These are phyloP conservation scores for Papilio polytes DNA, from an alignment of 1,140 invertebrate genomes.

Conservation along the genomic window DNA sequence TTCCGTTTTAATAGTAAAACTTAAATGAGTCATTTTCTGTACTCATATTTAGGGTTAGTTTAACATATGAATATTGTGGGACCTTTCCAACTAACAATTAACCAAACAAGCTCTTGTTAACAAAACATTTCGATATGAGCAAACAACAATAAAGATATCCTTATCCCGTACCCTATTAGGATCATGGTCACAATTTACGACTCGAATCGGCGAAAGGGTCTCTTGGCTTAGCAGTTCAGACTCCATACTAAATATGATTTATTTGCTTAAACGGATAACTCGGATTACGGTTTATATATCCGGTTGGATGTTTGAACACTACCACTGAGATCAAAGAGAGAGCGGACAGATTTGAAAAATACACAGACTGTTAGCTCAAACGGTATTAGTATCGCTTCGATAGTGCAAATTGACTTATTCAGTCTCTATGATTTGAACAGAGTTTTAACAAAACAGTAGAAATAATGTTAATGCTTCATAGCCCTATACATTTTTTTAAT, in stretches of 20 bases:
- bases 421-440: not conserved
- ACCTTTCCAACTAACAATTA: not conserved
- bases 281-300: constrained; percentile 32
- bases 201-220: constrained; percentile 30
- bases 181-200: constrained; percentile 37
- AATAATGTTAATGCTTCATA: not conserved
- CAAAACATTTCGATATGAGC: constrained; percentile 36
- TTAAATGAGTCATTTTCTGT: too few species aligned
- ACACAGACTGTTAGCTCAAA: not conserved
- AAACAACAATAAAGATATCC: constrained; percentile 38
- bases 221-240: constrained; percentile 33
- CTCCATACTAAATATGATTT: constrained; percentile 39
- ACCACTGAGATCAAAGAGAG: constrained; percentile 1
- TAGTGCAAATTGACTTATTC: constrained; percentile 36
- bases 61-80: not conserved
- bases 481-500: not conserved
- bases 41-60: not conserved
- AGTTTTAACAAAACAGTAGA: not conserved
- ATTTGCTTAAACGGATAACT: constrained; percentile 34
- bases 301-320: constrained; percentile 34
- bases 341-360: constrained; percentile 25
- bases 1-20: too few species aligned
- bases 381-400: constrained; percentile 32
- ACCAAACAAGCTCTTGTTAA: constrained; percentile 2
- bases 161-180: constrained; percentile 38